Conservation (phyloP, 2,113 vertebrate genomes). For the Dendropsophus ebraccatus region DNA sequence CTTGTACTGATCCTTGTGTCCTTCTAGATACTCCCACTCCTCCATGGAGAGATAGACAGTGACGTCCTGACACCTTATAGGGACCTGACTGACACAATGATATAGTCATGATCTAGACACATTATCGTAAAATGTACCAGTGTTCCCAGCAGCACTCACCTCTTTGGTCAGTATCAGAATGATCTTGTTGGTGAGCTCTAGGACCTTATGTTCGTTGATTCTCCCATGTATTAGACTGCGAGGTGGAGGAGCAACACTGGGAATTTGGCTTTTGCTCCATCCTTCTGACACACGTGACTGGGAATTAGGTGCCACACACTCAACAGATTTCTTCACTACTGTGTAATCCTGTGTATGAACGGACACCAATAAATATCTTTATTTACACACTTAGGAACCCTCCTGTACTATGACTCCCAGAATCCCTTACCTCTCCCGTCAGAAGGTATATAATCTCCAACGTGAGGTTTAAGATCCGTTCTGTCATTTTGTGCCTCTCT, state of each 20-base stretch:
- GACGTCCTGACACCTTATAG: background rate
- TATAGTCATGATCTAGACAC: background rate
- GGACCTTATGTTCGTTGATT: background rate
- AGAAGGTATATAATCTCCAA: slow-evolving; percentile 19
- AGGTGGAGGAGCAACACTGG: background rate
- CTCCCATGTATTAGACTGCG: background rate
- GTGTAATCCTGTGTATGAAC: background rate
- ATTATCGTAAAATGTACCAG: background rate
- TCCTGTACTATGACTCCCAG: background rate
- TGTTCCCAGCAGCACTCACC: background rate
- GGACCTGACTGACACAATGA: background rate
- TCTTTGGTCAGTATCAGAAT: background rate
- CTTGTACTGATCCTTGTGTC: slow-evolving; percentile 2
- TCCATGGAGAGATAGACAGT: slow-evolving; percentile 2
- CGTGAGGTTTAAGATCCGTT: background rate
- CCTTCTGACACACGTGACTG: background rate
- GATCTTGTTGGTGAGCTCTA: background rate
- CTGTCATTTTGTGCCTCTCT: background rate
- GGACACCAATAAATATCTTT: background rate
- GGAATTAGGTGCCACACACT: background rate
- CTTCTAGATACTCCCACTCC: slow-evolving; percentile 20
- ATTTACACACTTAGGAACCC: background rate
- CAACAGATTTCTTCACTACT: background rate
- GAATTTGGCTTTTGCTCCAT: background rate
- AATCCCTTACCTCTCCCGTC: slow-evolving; percentile 6